Percentiles rank a stretch among this genome's conserved stretches.
These are phyloP conservation scores for Synergus umbraculus DNA, from an alignment of 2,888 invertebrate species.

Conservation along the genomic window DNA sequence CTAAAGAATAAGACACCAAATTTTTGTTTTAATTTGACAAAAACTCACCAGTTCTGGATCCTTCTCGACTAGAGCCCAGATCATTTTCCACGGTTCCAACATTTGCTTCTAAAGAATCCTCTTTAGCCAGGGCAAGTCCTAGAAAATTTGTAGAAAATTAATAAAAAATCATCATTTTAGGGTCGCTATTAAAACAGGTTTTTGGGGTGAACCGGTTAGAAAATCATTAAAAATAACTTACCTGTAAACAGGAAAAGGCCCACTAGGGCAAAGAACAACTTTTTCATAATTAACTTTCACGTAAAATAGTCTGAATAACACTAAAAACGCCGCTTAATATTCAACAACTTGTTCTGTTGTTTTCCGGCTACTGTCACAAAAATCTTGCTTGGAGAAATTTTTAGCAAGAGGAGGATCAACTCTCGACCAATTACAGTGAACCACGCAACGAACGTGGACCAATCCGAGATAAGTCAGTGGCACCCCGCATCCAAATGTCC, in stretches of 20 bases:
- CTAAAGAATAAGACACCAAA: background rate
- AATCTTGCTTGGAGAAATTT: constrained; percentile 42
- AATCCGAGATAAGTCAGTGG: constrained; percentile 63
- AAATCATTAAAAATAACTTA: constrained; percentile 53
- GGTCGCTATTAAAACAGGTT: background rate
- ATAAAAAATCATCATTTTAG: constrained; percentile 36
- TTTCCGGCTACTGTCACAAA: constrained; percentile 65
- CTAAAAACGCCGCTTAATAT: constrained; percentile 43
- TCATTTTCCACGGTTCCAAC: constrained; percentile 86
- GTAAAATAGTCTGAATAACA: constrained; percentile 42
- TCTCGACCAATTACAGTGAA: constrained; percentile 63
- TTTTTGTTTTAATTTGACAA: constrained; percentile 30
- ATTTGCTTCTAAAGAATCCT: constrained; percentile 77
- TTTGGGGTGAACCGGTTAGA: background rate
- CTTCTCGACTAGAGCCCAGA: constrained; percentile 91
- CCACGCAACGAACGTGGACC: constrained; percentile 70
- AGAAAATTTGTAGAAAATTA: constrained; percentile 14
- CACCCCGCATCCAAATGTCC: constrained; percentile 49
- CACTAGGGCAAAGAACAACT: constrained; percentile 62
- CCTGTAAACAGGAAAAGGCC: constrained; percentile 69
- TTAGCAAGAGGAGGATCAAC: constrained; percentile 51
- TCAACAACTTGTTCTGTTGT: constrained; percentile 51
- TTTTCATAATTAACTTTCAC: constrained; percentile 63
- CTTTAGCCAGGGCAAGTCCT: constrained; percentile 76
- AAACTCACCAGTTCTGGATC: constrained; percentile 89